These are phyloP conservation scores for Stegana nigrithorax DNA, from an alignment of 2,888 invertebrate genomes.

Conservation along the genomic window DNA sequence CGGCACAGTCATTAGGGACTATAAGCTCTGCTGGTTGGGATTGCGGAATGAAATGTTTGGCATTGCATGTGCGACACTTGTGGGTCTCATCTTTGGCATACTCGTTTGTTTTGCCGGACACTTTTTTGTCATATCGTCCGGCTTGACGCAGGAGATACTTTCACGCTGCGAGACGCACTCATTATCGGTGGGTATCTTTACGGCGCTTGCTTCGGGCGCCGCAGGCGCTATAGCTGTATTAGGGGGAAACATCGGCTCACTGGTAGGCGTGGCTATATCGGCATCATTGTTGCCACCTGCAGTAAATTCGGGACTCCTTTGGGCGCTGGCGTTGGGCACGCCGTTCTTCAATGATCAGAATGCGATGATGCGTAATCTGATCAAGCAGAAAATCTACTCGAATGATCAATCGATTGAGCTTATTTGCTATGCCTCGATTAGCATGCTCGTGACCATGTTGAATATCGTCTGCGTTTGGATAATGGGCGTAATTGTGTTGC, in stretches of 20 bases:
- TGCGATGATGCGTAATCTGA: conserved; percentile 52
- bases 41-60: conserved; percentile 76
- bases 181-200: conserved; percentile 77
- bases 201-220: conserved; percentile 80
- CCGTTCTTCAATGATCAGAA: conserved; percentile 68
- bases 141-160: conserved; percentile 76
- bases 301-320: conserved; percentile 78
- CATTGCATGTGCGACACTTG: conserved; percentile 73
- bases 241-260: conserved; percentile 79
- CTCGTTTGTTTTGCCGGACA: conserved; percentile 71
- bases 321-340: conserved; percentile 73
- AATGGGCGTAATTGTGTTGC: conserved; percentile 77
- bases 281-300: conserved; percentile 83
- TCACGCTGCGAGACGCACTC: conserved; percentile 74
- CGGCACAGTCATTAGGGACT: conserved; percentile 77
- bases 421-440: conserved; percentile 75
- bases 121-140: conserved; percentile 71
- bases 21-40: conserved; percentile 74
- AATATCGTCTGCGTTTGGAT: conserved; percentile 80
- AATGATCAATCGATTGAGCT: conserved; percentile 73
- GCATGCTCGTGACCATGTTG: conserved; percentile 77
- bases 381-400: conserved; percentile 71
- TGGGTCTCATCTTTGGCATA: conserved; percentile 77
- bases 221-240: conserved; percentile 81
- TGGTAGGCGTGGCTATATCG: conserved; percentile 84